phyloP scores from a whole-genome alignment of 2,113 vertebrate genomes.

The Xiphias gladius region DNA sequence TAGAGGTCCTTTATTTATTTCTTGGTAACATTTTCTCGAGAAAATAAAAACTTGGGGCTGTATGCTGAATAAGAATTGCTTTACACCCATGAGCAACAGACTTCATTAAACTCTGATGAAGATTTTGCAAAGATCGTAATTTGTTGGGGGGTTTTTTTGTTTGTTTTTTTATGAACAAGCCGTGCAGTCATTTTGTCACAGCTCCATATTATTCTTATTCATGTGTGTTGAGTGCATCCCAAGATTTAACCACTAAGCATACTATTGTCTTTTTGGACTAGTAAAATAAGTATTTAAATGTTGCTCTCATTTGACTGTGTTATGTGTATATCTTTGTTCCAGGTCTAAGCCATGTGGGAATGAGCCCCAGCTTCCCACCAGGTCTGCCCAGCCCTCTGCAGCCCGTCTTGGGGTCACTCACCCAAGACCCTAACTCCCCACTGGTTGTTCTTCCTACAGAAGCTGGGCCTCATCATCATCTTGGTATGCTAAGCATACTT shows the following conservation, averaged over 20 bases:
- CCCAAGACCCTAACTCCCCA: slow-evolving; percentile 91
- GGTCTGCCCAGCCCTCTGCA: slow-evolving; percentile 92
- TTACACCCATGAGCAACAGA: not conserved
- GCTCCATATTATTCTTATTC: not conserved
- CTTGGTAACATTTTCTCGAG: not conserved
- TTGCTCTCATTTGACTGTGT: not conserved
- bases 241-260: not conserved
- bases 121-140: not conserved
- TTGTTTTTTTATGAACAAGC: not conserved
- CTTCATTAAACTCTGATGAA: not conserved
- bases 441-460: slow-evolving; percentile 95
- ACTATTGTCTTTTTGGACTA: not conserved
- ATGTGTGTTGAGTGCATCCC: not conserved
- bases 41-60: not conserved
- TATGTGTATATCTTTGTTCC: slow-evolving; percentile 20
- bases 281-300: slow-evolving; percentile 19
- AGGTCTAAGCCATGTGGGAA: slow-evolving; percentile 93
- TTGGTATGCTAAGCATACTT: slow-evolving; percentile 83
- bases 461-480: slow-evolving; percentile 89
- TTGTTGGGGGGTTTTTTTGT: not conserved
- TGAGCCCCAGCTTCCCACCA: slow-evolving; percentile 91
- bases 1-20: not conserved
- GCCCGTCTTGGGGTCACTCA: slow-evolving; percentile 91
- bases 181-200: not conserved
- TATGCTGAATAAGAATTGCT: not conserved